Conservation (phyloP, 2,888 invertebrate genomes). For the Heliconius ethilla region DNA sequence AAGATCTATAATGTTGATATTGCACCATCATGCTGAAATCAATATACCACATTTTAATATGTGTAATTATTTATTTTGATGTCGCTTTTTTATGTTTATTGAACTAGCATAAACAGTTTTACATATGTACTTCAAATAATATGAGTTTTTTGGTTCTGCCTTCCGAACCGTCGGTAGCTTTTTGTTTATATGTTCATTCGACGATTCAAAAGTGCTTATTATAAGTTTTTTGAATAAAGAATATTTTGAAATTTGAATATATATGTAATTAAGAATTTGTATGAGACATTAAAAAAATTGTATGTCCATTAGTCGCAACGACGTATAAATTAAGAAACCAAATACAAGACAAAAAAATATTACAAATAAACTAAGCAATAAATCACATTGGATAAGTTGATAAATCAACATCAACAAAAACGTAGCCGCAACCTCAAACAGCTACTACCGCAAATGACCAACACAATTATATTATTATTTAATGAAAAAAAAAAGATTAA, state of each 20-base stretch:
- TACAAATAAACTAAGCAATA: conserved; percentile 15
- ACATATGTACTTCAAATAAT: neutral
- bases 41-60: neutral
- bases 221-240: no score
- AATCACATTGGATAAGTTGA: conserved; percentile 23
- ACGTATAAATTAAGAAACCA: conserved; percentile 13
- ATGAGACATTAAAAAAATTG: neutral
- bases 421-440: conserved; percentile 8
- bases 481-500: conserved; percentile 17
- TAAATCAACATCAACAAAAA: conserved; percentile 26
- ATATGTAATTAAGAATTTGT: neutral
- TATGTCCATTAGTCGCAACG: conserved; percentile 10
- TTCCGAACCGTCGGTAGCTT: no score
- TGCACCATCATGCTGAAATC: conserved; percentile 10
- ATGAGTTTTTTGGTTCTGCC: neutral
- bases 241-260: no score
- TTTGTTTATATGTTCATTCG: no score
- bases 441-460: conserved; percentile 16
- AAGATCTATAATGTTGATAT: neutral
- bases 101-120: neutral
- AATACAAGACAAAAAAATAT: conserved; percentile 1
- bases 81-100: neutral
- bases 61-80: neutral
- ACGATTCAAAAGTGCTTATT: no score
- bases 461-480: conserved; percentile 26